A percentile compares a stretch with the other conserved stretches of the same genome.
Conservation (phyloP, 2,888 invertebrate genomes). For the Panopea generosa region DNA sequence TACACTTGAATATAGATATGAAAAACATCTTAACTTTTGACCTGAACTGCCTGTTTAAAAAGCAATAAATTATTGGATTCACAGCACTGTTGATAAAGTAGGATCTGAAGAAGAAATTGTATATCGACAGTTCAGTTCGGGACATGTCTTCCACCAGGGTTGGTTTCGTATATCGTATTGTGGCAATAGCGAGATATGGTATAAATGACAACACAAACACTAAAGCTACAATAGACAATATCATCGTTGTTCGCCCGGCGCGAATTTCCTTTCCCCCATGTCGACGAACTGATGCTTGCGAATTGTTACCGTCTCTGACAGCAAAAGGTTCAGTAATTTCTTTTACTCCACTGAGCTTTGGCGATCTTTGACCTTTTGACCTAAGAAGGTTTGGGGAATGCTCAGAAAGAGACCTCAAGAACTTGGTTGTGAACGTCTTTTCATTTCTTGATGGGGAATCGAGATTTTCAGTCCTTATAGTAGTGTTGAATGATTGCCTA, state of each 20-base stretch:
- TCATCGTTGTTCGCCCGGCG: conserved; percentile 65
- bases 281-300: conserved; percentile 51
- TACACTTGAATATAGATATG: conserved; percentile 17
- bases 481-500: background rate
- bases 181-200: conserved; percentile 66
- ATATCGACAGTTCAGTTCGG: conserved; percentile 49
- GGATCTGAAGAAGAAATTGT: conserved; percentile 65
- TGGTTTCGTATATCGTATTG: conserved; percentile 56
- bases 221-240: conserved; percentile 69
- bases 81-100: conserved; percentile 69
- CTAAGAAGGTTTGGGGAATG: conserved; percentile 36
- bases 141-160: conserved; percentile 41
- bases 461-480: background rate
- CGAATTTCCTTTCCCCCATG: conserved; percentile 61
- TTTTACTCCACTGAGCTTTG: conserved; percentile 2
- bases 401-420: conserved; percentile 42
- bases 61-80: conserved; percentile 70
- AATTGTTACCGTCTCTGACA: conserved; percentile 27
- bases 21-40: conserved; percentile 44
- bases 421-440: conserved; percentile 33
- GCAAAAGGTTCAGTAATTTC: conserved; percentile 45
- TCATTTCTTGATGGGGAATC: conserved; percentile 5
- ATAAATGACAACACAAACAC: conserved; percentile 69
- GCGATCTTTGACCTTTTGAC: conserved; percentile 3
- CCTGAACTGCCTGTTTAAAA: conserved; percentile 59